phyloP scores from a whole-genome alignment of 2,113 vertebrate species.

The Pygoscelis adeliae region DNA sequence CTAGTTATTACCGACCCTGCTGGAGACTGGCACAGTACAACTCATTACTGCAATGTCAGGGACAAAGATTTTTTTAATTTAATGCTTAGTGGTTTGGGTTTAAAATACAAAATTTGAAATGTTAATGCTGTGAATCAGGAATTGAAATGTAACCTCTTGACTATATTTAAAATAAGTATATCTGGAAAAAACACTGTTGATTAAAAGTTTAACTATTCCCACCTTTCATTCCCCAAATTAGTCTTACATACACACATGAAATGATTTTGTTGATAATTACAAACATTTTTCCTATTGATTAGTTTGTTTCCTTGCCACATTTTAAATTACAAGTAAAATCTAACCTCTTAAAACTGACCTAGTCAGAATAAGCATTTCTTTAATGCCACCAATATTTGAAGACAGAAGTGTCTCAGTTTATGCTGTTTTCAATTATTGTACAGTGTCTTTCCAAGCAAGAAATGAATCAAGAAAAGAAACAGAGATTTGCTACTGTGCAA shows the following conservation, averaged over 20 bases:
- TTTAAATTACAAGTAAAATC: neutral
- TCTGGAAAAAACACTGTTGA: neutral
- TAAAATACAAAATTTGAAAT: neutral
- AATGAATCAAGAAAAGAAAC: neutral
- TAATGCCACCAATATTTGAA: neutral
- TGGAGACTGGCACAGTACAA: neutral
- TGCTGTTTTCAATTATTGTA: neutral
- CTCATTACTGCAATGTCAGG: neutral
- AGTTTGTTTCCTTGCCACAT: neutral
- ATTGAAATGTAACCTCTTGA: neutral
- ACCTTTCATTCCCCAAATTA: neutral
- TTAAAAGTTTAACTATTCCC: neutral
- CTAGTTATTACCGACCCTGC: neutral
- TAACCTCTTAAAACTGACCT: neutral
- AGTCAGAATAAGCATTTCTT: neutral
- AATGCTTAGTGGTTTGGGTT: neutral
- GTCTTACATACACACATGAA: neutral
- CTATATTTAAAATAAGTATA: neutral
- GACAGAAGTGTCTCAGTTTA: neutral
- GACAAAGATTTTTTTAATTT: slow-evolving; percentile 2
- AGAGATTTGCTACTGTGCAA: neutral
- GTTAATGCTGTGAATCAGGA: neutral
- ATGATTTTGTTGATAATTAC: neutral
- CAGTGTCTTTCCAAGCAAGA: neutral
- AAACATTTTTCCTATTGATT: neutral